phyloP scores from a whole-genome alignment of 2,888 invertebrate genomes.

The Dryobota labecula region DNA sequence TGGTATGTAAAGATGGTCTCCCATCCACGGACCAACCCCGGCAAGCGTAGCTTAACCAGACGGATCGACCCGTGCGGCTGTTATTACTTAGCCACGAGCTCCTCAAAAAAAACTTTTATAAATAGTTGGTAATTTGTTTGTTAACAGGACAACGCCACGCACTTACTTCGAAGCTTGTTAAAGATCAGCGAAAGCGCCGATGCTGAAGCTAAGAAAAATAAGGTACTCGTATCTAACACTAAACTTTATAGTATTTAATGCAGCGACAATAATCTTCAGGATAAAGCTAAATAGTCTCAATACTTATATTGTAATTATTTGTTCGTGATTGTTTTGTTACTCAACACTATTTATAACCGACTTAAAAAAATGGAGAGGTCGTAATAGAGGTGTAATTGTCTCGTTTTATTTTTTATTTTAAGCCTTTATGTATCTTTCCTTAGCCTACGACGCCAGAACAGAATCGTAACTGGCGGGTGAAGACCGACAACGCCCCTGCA shows the following conservation, averaged over 20 bases:
- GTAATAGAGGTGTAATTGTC: too few relatives aligned
- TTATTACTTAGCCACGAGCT: too few relatives aligned
- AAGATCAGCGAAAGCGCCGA: constrained; percentile 83
- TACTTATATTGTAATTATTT: background rate
- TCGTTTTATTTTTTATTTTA: background rate
- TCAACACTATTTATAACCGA: background rate
- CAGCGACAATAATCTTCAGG: too few relatives aligned
- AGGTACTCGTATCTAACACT: too few relatives aligned
- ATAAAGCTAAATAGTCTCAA: background rate
- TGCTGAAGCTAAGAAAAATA: constrained; percentile 70
- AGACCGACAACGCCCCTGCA: constrained; percentile 59
- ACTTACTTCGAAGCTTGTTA: constrained; percentile 82
- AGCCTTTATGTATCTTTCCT: constrained; percentile 1
- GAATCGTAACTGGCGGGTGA: constrained; percentile 76
- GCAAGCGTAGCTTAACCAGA: too few relatives aligned
- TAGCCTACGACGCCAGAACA: constrained; percentile 65
- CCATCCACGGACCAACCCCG: too few relatives aligned
- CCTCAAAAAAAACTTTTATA: background rate
- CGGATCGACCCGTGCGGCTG: too few relatives aligned
- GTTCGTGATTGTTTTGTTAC: background rate
- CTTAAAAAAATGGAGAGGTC: background rate
- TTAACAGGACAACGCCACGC: constrained; percentile 80
- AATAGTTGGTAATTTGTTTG: background rate
- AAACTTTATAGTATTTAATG: background rate
- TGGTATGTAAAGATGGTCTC: too few relatives aligned